Percentiles rank a stretch among this genome's conserved stretches.
These are phyloP conservation scores for Baronia brevicornis DNA, from an alignment of 2,888 invertebrate species.

Conservation along the genomic window DNA sequence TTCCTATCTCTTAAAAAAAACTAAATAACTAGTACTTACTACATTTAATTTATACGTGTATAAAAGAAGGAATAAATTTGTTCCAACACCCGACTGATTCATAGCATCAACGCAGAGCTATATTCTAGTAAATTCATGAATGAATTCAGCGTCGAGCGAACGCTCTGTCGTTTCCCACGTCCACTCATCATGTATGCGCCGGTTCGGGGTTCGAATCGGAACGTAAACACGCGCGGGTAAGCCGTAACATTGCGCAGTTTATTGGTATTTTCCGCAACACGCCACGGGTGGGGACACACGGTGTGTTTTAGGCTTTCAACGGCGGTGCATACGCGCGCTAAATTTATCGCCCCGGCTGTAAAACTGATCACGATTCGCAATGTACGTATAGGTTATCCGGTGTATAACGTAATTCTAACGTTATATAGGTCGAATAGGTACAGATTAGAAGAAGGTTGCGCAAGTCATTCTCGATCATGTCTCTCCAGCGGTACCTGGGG, in stretches of 20 bases:
- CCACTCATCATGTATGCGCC: constrained; percentile 47
- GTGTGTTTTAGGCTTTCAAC: constrained; percentile 11
- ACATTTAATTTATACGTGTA: too few species aligned
- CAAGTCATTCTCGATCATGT: too few species aligned
- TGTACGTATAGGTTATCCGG: too few species aligned
- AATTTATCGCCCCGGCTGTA: constrained; percentile 5
- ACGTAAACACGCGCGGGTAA: constrained; percentile 39
- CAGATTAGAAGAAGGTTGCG: too few species aligned
- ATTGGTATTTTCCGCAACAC: constrained; percentile 16
- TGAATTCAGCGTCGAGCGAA: constrained; percentile 2
- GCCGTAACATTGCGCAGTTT: constrained; percentile 39
- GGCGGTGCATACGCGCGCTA: constrained; percentile 6
- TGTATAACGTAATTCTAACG: too few species aligned
- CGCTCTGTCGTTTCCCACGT: constrained; percentile 34
- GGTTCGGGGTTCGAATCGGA: constrained; percentile 37
- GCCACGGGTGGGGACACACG: constrained; percentile 5
- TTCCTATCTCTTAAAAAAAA: too few species aligned
- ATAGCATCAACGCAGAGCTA: too few species aligned
- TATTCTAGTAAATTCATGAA: constrained; percentile 2
- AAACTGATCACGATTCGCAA: constrained; percentile 1
- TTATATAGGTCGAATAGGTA: too few species aligned
- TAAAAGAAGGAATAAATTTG: too few species aligned
- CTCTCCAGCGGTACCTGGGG: too few species aligned
- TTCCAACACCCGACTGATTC: too few species aligned
- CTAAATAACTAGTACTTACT: too few species aligned